Percentiles rank a stretch among this genome's conserved stretches.
Evolutionary conservation across 53 echinoderm and acorn worm genomes (phyloP).

Genomic region (Temnopleurus reevesii): DNA sequence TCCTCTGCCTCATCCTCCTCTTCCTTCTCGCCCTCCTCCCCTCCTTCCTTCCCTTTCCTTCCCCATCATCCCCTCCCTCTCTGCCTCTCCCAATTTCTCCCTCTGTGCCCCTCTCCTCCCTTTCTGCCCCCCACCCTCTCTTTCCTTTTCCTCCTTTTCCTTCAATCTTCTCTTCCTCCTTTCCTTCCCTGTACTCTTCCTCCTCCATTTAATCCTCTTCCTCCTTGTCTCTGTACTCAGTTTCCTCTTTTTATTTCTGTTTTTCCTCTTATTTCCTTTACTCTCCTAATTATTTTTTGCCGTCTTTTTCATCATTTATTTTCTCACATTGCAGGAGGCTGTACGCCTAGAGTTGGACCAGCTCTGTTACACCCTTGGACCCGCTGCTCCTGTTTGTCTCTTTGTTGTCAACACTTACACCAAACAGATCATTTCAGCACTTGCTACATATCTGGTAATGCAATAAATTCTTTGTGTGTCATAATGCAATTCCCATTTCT

Average conservation of each 20-base stretch:
- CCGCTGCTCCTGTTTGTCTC: background rate
- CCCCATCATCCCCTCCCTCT: background rate
- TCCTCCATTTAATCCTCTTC: background rate
- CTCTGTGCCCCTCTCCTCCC: background rate
- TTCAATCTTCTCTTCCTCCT: background rate
- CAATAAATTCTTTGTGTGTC: too few species aligned
- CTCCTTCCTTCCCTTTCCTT: background rate
- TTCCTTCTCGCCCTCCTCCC: background rate
- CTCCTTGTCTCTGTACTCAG: background rate
- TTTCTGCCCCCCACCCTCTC: background rate
- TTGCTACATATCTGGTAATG: background rate
- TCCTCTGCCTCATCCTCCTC: background rate
- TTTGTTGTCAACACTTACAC: slow-evolving; percentile 25
- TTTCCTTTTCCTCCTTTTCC: background rate
- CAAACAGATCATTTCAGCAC: background rate
- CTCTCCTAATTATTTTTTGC: background rate
- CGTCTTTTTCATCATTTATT: background rate
- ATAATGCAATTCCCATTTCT: too few species aligned
- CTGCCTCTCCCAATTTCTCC: background rate
- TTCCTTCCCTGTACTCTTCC: background rate
- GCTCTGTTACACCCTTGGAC: background rate
- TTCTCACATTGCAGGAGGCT: background rate
- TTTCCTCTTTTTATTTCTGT: background rate
- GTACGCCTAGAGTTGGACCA: slow-evolving; percentile 10
- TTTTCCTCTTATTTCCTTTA: background rate